Evolutionary conservation across 2,888 invertebrate genomes (phyloP).

Genomic region (Aradus depressus): DNA sequence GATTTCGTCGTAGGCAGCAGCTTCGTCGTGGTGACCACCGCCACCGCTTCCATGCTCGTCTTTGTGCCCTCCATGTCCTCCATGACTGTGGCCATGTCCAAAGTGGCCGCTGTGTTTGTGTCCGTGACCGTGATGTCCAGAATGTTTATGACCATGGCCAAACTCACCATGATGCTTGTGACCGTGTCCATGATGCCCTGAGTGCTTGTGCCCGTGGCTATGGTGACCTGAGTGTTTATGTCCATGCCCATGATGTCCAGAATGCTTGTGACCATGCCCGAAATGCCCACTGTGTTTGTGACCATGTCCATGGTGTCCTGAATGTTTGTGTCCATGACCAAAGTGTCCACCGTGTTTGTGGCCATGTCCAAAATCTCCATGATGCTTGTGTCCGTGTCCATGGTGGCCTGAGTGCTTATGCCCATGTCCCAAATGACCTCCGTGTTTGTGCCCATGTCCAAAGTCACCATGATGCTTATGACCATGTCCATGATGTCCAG

Average conservation of each 20-base stretch:
- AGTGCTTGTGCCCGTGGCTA: slow-evolving; percentile 38
- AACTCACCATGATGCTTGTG: slow-evolving; percentile 43
- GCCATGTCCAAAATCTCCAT: slow-evolving; percentile 30
- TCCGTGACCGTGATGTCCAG: slow-evolving; percentile 36
- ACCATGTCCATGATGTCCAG: slow-evolving; percentile 38
- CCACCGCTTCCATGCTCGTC: slow-evolving; percentile 41
- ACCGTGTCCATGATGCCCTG: slow-evolving; percentile 36
- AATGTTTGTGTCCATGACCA: slow-evolving; percentile 32
- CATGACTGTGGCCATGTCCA: slow-evolving; percentile 28
- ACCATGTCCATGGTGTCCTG: slow-evolving; percentile 30
- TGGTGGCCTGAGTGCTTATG: slow-evolving; percentile 31
- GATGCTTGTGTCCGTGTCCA: slow-evolving; percentile 31
- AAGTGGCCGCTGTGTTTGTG: slow-evolving; percentile 30
- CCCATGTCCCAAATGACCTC: slow-evolving; percentile 29
- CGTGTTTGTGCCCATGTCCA: slow-evolving; percentile 30
- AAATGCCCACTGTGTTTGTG: slow-evolving; percentile 39
- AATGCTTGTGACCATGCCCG: slow-evolving; percentile 38
- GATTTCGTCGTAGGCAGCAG: slow-evolving; percentile 21
- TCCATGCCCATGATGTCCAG: slow-evolving; percentile 28
- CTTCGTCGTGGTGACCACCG: slow-evolving; percentile 38
- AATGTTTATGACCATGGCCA: slow-evolving; percentile 39
- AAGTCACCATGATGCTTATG: slow-evolving; percentile 35
- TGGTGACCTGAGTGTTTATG: slow-evolving; percentile 39
- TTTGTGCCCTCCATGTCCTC: slow-evolving; percentile 37
- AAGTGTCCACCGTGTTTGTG: slow-evolving; percentile 30